Percentiles rank a stretch among this genome's conserved stretches.
Conservation (phyloP, 2,888 invertebrate species). For the Neocrepidodera transversa region DNA sequence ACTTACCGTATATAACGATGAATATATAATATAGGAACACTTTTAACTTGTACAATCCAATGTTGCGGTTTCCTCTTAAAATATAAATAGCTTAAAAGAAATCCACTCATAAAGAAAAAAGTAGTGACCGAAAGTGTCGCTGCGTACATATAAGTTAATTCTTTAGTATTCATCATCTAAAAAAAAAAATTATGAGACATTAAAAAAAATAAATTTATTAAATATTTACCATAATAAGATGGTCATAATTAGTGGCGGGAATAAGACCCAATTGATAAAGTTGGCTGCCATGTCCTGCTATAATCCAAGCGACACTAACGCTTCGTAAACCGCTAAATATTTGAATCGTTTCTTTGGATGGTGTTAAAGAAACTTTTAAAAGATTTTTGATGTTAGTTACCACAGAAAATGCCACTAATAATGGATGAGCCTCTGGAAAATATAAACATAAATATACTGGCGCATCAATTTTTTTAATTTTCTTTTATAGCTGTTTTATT, state of each 20-base stretch:
- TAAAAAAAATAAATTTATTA: no score
- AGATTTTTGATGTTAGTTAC: conserved; percentile 46
- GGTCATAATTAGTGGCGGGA: conserved; percentile 21
- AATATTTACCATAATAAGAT: conserved; percentile 18
- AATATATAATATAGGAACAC: conserved; percentile 37
- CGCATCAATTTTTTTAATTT: no score
- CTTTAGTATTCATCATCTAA: conserved; percentile 53
- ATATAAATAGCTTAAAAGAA: conserved; percentile 63
- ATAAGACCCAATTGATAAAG: conserved; percentile 5
- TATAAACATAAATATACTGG: not conserved
- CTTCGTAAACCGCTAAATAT: conserved; percentile 47
- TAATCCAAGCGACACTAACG: conserved; percentile 49
- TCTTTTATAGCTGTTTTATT: no score
- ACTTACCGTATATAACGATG: conserved; percentile 42
- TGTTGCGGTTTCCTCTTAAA: conserved; percentile 46
- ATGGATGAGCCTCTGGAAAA: conserved; percentile 36
- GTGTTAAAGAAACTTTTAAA: conserved; percentile 33
- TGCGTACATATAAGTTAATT: conserved; percentile 52
- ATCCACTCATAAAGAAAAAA: conserved; percentile 70
- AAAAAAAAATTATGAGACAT: conserved; percentile 35
- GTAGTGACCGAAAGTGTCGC: conserved; percentile 69
- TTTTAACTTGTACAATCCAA: conserved; percentile 32
- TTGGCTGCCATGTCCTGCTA: conserved; percentile 45
- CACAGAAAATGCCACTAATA: conserved; percentile 45
- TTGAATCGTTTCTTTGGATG: conserved; percentile 43